A percentile compares a stretch with the other conserved stretches of the same genome.
phyloP scores from a whole-genome alignment of 2,888 invertebrate genomes.

The Spatulosminthurus flaviceps region DNA sequence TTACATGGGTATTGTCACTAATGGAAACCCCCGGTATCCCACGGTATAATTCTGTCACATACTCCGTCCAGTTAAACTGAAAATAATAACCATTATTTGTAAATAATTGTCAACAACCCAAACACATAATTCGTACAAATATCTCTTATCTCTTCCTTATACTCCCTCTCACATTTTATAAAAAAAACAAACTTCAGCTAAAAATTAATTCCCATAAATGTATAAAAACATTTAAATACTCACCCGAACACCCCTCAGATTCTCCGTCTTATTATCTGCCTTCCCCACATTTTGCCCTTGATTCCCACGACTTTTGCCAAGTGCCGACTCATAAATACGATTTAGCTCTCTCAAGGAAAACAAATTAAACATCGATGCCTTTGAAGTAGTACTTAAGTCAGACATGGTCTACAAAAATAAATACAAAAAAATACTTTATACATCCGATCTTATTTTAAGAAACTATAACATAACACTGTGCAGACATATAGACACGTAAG shows the following conservation, averaged over 20 bases:
- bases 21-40: constrained; percentile 53
- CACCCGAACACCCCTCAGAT: not conserved
- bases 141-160: no score
- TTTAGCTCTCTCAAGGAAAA: constrained; percentile 43
- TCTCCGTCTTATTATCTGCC: not conserved
- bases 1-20: constrained; percentile 54
- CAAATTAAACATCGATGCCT: constrained; percentile 44
- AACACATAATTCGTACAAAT: no score
- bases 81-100: not conserved
- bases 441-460: no score
- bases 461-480: no score
- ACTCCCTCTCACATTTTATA: not conserved
- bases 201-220: no score
- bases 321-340: constrained; percentile 16
- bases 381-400: constrained; percentile 26
- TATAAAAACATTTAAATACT: no score
- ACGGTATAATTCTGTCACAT: constrained; percentile 55
- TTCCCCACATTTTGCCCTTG: not conserved
- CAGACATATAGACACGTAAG: no score
- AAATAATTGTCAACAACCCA: no score
- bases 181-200: not conserved
- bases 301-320: not conserved
- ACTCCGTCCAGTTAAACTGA: constrained; percentile 63
- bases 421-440: no score
- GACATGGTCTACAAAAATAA: constrained; percentile 37